Evolutionary conservation across 2,888 invertebrate genomes (phyloP).

Genomic region (Diachrysia chrysitis): DNA sequence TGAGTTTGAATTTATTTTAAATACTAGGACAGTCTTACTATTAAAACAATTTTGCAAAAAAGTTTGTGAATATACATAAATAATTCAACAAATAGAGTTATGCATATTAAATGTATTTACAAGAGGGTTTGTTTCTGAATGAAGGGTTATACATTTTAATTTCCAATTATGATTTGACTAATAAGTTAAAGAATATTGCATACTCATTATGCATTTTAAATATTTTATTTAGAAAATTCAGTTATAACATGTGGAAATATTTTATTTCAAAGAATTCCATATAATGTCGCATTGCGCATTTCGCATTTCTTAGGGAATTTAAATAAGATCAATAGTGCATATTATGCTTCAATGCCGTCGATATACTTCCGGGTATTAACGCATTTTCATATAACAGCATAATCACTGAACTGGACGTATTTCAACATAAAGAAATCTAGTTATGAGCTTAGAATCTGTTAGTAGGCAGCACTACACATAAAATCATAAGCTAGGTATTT

Average conservation of each 20-base stretch:
- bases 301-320: conserved; percentile 30
- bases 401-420: not conserved
- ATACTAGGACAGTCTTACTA: too few species aligned
- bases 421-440: not conserved
- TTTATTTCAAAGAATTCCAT: conserved; percentile 7
- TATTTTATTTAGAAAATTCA: not conserved
- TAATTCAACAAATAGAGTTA: too few species aligned
- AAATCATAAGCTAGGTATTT: not conserved
- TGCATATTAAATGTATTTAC: too few species aligned
- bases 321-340: conserved; percentile 45
- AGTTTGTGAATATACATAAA: too few species aligned
- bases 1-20: too few species aligned
- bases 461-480: not conserved
- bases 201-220: not conserved
- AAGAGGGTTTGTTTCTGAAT: too few species aligned
- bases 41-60: too few species aligned
- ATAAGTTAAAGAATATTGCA: too few species aligned
- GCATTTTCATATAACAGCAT: conserved; percentile 12
- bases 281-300: conserved; percentile 48
- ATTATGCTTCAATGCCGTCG: conserved; percentile 34
- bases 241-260: not conserved
- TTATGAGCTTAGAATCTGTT: not conserved
- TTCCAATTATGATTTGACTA: too few species aligned
- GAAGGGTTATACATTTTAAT: too few species aligned
- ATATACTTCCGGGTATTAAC: conserved; percentile 18